Evolutionary conservation across 2,797 vertebrate species (phyloP).

Genomic region (Pseudotriccus pelzelni): DNA sequence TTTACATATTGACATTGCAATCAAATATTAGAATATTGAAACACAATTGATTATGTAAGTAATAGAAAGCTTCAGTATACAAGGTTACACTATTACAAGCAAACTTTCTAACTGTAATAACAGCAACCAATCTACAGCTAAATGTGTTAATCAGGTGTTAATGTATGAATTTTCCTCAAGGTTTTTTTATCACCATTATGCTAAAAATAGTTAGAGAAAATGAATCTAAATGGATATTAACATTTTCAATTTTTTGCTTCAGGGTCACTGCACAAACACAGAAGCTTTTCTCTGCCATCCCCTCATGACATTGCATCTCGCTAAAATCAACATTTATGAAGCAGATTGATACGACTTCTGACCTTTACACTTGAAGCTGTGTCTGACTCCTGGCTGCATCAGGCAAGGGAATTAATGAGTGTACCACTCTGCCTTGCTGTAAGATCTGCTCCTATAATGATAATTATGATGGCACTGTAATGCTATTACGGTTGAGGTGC

Average conservation of each 20-base stretch:
- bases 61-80: not conserved
- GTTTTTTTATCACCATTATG: conserved; percentile 21
- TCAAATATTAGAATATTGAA: not conserved
- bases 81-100: not conserved
- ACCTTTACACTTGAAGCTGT: conserved; percentile 50
- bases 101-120: not conserved
- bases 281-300: not conserved
- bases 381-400: conserved; percentile 40
- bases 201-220: conserved; percentile 53
- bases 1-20: not conserved
- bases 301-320: not conserved
- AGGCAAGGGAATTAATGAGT: conserved; percentile 63
- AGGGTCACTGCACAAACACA: conserved; percentile 28
- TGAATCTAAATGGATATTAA: conserved; percentile 67
- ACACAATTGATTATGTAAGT: not conserved
- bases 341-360: conserved; percentile 57
- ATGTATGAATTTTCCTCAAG: conserved; percentile 31
- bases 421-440: not conserved
- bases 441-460: conserved; percentile 14
- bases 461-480: conserved; percentile 52
- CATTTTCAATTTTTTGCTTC: conserved; percentile 63
- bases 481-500: not conserved
- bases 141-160: conserved; percentile 24
- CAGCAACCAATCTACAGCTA: not conserved
- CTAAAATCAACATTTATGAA: conserved; percentile 21